These are phyloP conservation scores for Apamea epomidion DNA, from an alignment of 2,888 invertebrate genomes.

Conservation along the genomic window DNA sequence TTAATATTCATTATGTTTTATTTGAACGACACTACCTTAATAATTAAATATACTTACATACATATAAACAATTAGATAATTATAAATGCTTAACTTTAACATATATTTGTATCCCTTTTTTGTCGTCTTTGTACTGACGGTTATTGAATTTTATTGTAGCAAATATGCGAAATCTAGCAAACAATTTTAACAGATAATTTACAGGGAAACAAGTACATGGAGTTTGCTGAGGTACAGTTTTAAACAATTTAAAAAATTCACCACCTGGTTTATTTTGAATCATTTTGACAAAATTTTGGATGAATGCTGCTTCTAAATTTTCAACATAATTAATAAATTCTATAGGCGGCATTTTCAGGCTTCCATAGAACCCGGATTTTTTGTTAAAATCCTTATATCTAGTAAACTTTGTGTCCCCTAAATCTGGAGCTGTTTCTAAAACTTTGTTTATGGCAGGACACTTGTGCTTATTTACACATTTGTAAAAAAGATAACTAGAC, in stretches of 20 bases:
- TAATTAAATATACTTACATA: not conserved
- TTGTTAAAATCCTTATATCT: not conserved
- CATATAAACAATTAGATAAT: not conserved
- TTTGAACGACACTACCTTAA: not conserved
- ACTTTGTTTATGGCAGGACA: not conserved
- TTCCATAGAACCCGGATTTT: not conserved
- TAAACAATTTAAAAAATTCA: not conserved
- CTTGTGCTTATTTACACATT: not conserved
- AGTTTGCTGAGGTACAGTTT: not conserved
- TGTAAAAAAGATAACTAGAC: not conserved
- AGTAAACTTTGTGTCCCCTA: not conserved
- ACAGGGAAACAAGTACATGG: not conserved
- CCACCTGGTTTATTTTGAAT: not conserved
- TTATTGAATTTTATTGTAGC: not conserved
- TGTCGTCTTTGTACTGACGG: not conserved
- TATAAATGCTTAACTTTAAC: not conserved
- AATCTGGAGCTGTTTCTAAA: not conserved
- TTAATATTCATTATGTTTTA: constrained; percentile 1
- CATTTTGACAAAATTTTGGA: not conserved
- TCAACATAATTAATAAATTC: not conserved
- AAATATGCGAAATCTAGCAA: not conserved
- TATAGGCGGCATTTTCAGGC: not conserved
- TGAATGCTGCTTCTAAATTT: not conserved
- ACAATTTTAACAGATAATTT: constrained; percentile 1
- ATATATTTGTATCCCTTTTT: not conserved